phyloP scores from a whole-genome alignment of 2,888 invertebrate species.

The Cybosia mesomella region DNA sequence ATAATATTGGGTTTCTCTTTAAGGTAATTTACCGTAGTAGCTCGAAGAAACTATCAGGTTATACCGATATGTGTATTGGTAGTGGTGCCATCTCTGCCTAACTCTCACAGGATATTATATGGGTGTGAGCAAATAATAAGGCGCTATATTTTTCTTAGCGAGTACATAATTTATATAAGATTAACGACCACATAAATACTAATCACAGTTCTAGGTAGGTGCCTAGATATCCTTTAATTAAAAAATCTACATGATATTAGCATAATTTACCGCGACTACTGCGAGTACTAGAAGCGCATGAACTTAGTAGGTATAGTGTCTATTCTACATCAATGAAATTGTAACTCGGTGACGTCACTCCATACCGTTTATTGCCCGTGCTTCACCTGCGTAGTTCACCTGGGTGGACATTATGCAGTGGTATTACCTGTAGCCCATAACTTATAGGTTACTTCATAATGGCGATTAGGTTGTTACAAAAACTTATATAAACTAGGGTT shows the following conservation, averaged over 20 bases:
- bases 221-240: constrained; percentile 8
- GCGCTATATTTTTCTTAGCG: background rate
- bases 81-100: background rate
- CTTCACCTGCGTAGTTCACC: too few relatives aligned
- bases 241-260: constrained; percentile 3
- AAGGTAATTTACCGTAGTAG: background rate
- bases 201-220: background rate
- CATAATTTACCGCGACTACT: background rate
- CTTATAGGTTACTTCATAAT: background rate
- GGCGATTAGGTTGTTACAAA: background rate
- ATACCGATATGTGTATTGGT: too few relatives aligned
- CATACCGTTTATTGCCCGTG: too few relatives aligned
- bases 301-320: background rate
- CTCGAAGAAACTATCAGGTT: background rate
- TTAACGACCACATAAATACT: constrained; percentile 2
- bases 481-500: background rate
- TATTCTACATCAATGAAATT: constrained; percentile 1
- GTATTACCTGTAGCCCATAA: too few relatives aligned
- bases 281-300: background rate
- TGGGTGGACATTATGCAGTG: too few relatives aligned
- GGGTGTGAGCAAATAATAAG: background rate
- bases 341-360: background rate
- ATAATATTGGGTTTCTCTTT: background rate
- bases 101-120: background rate
- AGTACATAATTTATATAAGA: background rate